A percentile compares a stretch with the other conserved stretches of the same genome.
Conservation (phyloP, 2,113 vertebrate species). For the Picathartes gymnocephalus region DNA sequence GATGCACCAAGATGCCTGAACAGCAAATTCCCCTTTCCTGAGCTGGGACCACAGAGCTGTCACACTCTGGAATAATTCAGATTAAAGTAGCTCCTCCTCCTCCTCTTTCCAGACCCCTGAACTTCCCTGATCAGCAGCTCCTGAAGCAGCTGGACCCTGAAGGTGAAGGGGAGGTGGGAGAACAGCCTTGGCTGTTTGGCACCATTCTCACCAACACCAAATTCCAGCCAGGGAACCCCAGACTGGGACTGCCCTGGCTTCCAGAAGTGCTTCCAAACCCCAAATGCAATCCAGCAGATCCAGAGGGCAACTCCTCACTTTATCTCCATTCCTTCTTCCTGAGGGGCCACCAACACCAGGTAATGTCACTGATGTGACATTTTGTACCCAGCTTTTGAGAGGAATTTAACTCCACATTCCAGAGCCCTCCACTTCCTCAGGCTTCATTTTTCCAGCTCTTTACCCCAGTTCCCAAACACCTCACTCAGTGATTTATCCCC, state of each 20-base stretch:
- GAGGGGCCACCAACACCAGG: neutral
- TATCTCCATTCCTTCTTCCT: neutral
- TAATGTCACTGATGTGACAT: neutral
- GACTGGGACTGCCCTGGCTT: accelerated
- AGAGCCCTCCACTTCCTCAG: neutral
- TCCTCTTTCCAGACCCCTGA: neutral
- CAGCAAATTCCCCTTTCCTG: neutral
- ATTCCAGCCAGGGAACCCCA: neutral
- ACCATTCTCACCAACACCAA: neutral
- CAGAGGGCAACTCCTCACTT: neutral
- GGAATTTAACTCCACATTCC: neutral
- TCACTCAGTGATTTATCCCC: neutral
- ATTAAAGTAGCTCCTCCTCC: neutral
- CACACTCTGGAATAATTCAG: neutral
- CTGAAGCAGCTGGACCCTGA: neutral
- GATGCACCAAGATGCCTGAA: neutral
- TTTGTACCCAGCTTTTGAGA: neutral
- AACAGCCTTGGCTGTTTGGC: neutral
- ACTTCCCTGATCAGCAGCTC: neutral
- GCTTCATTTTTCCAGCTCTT: neutral
- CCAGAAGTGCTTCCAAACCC: neutral
- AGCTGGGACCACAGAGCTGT: neutral
- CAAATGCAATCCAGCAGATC: neutral
- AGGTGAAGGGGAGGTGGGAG: neutral
- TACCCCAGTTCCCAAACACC: neutral